Evolutionary conservation across 2,113 vertebrate genomes (phyloP).

Genomic region (Myiopsitta monachus): DNA sequence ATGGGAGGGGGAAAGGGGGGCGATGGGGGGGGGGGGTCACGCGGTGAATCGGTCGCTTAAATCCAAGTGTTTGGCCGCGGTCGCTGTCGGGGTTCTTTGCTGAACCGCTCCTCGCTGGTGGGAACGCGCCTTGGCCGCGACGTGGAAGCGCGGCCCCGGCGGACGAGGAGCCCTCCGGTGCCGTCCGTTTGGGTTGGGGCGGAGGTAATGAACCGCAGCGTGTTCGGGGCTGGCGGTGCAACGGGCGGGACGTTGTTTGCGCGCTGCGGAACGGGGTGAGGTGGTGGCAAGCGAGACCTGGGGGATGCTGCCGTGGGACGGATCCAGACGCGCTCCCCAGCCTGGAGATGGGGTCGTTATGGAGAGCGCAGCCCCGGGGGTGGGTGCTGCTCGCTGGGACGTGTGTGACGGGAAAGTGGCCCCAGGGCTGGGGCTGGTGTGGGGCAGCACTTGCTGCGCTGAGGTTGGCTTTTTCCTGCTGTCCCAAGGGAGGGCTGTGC

Average conservation of each 20-base stretch:
- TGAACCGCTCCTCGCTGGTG: not conserved
- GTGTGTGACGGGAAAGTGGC: not conserved
- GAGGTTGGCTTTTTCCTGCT: not conserved
- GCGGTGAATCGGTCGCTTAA: not conserved
- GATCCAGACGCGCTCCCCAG: not conserved
- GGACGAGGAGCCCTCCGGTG: not conserved
- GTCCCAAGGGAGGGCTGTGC: not conserved
- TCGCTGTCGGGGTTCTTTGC: not conserved
- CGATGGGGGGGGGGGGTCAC: not conserved
- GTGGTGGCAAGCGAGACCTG: not conserved
- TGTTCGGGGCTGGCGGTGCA: not conserved
- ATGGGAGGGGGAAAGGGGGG: not conserved
- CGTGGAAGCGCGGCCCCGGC: not conserved
- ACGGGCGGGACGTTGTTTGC: not conserved
- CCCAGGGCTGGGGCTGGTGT: not conserved
- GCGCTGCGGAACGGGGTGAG: not conserved
- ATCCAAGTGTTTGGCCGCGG: not conserved
- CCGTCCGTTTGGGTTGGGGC: not conserved
- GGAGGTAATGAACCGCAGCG: not conserved
- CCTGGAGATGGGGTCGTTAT: not conserved
- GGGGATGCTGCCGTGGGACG: not conserved
- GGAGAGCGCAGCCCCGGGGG: not conserved
- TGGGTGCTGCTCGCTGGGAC: not conserved
- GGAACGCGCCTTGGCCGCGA: no score
- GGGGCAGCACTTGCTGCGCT: not conserved